phyloP scores from a whole-genome alignment of 2,888 invertebrate species.

The Nephrotoma appendiculata region DNA sequence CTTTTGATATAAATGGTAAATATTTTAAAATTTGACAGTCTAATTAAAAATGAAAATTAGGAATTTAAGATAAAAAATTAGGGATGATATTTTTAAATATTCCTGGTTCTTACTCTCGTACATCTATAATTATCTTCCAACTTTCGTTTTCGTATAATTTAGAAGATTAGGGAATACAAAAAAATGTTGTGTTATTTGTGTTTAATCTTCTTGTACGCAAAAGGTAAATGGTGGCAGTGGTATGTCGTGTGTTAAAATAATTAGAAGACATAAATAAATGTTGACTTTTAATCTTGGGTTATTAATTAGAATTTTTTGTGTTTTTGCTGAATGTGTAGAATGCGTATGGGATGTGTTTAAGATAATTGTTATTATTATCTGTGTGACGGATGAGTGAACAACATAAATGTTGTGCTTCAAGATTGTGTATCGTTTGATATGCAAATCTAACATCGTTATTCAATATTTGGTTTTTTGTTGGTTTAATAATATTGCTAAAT shows the following conservation, averaged over 20 bases:
- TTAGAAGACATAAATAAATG: background rate
- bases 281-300: background rate
- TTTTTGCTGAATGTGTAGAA: background rate
- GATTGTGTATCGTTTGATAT: too few species aligned
- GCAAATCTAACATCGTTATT: too few species aligned
- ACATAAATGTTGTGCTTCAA: background rate
- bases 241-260: background rate
- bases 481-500: background rate
- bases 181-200: background rate
- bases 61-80: background rate
- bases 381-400: background rate
- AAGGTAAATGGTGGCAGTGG: background rate
- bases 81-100: background rate
- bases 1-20: background rate
- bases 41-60: background rate
- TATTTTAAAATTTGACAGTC: background rate
- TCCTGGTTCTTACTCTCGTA: background rate
- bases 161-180: background rate
- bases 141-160: background rate
- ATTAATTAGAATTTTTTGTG: background rate
- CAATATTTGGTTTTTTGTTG: too few species aligned
- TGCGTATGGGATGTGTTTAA: background rate
- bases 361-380: background rate
- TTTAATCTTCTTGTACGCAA: background rate
- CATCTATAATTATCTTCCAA: background rate